These are phyloP conservation scores for Leptura quadrifasciata DNA, from an alignment of 2,888 invertebrate genomes.

Conservation along the genomic window DNA sequence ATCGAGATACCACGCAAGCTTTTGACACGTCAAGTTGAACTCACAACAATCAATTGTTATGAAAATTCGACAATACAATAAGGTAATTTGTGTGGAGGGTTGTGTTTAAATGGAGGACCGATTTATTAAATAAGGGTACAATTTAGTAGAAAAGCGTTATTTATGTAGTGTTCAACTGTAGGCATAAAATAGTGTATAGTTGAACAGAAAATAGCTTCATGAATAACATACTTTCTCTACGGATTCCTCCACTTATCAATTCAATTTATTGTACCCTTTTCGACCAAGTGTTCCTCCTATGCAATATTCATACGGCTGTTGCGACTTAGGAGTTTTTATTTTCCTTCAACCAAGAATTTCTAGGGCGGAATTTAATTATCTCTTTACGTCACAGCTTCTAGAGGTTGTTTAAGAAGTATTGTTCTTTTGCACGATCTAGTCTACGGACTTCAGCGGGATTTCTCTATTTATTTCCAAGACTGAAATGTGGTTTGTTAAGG, in stretches of 20 bases:
- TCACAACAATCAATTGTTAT: not conserved
- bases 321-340: conserved; percentile 2
- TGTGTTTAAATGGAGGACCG: not conserved
- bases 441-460: too few relatives aligned
- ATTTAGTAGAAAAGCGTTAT: conserved; percentile 5
- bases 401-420: not conserved
- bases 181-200: conserved; percentile 3
- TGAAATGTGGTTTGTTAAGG: too few relatives aligned
- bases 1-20: too few relatives aligned
- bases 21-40: not conserved
- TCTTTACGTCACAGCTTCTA: not conserved
- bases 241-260: conserved; percentile 15
- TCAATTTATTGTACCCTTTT: conserved; percentile 22
- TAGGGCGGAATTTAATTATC: conserved; percentile 5
- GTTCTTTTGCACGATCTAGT: not conserved
- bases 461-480: too few relatives aligned
- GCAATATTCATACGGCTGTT: conserved; percentile 17
- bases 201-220: conserved; percentile 13
- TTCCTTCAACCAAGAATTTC: conserved; percentile 9
- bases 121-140: conserved; percentile 15
- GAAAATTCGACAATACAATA: conserved; percentile 10
- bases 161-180: not conserved
- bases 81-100: conserved; percentile 12
- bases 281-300: not conserved
- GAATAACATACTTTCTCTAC: conserved; percentile 6